Evolutionary conservation across 2,797 vertebrate species (phyloP), one percentile per base, ranked within the genome.

Genomic region (Notoglanidium macrostoma): DNA sequence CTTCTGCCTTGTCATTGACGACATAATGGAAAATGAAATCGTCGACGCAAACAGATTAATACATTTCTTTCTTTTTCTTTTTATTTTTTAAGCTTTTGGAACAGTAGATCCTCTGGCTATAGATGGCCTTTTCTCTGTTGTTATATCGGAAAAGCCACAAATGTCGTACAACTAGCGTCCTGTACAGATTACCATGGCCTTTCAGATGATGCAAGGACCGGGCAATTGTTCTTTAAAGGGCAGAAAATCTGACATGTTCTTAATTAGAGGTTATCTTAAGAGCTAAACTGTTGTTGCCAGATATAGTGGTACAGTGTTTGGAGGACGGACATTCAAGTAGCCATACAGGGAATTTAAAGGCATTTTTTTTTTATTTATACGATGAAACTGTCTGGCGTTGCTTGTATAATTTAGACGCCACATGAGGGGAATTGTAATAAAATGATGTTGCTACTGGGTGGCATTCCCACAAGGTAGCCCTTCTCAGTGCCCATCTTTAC

Each of bases 161-260:
- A 92, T 92, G 57, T 94, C 96, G 96, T 94, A 93, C 94, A 94
- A 95, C 95, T 94, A 95, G 90, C 93, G 87, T 91, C 92, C 92
- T 92, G 94, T 94, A 95, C 91, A 51, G 80, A 89, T 86, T 86
- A 86, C 82, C 54, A 7, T 63, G 57, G 77, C 70, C 46, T 32
- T 65, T 80, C 35, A 86, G 70, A 77, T 90, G 88, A 91, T 88
- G 89, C 89, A 90, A 91, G 80, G 44, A 84, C 74, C 15, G 49
- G 74, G 88, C 83, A 91, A 91, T 83, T 78, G 0, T 57, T 78
- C 35, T 87, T 84, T 54, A 81, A 86, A 70, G 79, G 80, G 72
- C 79, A 84, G n/a, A 74, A 86, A 55, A 76, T 51, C 51, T 84
- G 85, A 85, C 76, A 85, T 19, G 11, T 78, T 49, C 44, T 86